phyloP scores from a whole-genome alignment of 2,797 vertebrate genomes.

The Melanotaenia pygmaea region DNA sequence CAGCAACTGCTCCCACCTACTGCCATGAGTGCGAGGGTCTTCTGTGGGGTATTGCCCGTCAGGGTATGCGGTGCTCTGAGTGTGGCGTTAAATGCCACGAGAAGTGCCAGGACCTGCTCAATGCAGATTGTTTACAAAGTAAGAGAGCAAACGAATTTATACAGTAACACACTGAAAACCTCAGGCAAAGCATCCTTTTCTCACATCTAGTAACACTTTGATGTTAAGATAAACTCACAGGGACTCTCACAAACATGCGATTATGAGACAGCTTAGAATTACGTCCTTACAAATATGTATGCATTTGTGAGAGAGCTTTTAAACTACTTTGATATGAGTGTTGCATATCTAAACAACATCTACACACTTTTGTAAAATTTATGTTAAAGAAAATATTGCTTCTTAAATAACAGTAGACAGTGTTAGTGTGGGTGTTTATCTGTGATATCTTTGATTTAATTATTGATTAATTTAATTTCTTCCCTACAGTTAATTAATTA shows the following conservation, averaged over 20 bases:
- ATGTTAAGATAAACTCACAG: not conserved
- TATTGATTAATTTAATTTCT: not conserved
- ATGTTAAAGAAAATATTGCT: not conserved
- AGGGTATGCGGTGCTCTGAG: conserved; percentile 96
- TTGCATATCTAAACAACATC: not conserved
- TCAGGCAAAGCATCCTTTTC: not conserved
- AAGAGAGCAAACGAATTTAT: conserved; percentile 64
- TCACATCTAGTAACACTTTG: conserved; percentile 1
- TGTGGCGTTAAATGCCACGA: conserved; percentile 98
- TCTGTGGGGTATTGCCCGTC: conserved; percentile 97
- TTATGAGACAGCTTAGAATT: not conserved
- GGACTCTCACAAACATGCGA: not conserved
- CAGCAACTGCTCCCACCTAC: conserved; percentile 96
- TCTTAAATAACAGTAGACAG: not conserved
- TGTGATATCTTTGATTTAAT: not conserved
- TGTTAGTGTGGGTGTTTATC: not conserved
- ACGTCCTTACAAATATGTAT: not conserved
- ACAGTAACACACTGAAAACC: conserved; percentile 1
- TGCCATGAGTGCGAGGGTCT: conserved; percentile 98
- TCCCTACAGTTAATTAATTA: conserved; percentile 4
- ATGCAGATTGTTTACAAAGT: conserved; percentile 98
- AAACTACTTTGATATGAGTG: not conserved
- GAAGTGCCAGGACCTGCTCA: conserved; percentile 98
- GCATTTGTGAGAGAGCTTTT: not conserved
- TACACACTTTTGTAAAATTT: not conserved